Evolutionary conservation across 2,888 invertebrate species (phyloP).

Genomic region (Cabera pusaria): DNA sequence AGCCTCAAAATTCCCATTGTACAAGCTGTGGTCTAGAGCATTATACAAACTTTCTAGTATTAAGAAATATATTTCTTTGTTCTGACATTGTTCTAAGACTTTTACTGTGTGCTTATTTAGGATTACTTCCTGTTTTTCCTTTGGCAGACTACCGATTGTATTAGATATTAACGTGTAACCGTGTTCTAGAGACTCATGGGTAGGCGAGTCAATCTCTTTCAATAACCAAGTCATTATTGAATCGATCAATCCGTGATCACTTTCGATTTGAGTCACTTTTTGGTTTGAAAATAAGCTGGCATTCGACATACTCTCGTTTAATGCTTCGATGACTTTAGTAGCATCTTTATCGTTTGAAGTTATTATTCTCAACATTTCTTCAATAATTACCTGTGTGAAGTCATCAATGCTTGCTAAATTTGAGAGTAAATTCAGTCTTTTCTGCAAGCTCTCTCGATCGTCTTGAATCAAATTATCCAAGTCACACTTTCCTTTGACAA

Average conservation of each 20-base stretch:
- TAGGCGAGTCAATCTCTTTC: slow-evolving; percentile 47
- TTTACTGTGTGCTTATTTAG: slow-evolving; percentile 49
- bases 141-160: slow-evolving; percentile 58
- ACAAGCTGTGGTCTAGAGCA: slow-evolving; percentile 65
- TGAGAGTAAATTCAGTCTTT: slow-evolving; percentile 69
- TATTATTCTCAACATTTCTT: slow-evolving; percentile 67
- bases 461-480: slow-evolving; percentile 56
- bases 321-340: slow-evolving; percentile 57
- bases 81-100: slow-evolving; percentile 52
- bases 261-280: slow-evolving; percentile 69
- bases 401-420: slow-evolving; percentile 73
- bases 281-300: slow-evolving; percentile 53
- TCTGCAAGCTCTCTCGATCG: slow-evolving; percentile 50
- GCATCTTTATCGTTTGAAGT: slow-evolving; percentile 48
- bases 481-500: slow-evolving; percentile 74
- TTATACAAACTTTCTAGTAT: slow-evolving; percentile 79
- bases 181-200: slow-evolving; percentile 45
- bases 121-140: slow-evolving; percentile 55
- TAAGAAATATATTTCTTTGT: slow-evolving; percentile 56
- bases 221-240: slow-evolving; percentile 63
- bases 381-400: slow-evolving; percentile 71
- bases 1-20: slow-evolving; percentile 53
- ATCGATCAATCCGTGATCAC: slow-evolving; percentile 67
- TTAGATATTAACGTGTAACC: slow-evolving; percentile 61
- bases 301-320: slow-evolving; percentile 60